These are phyloP conservation scores for Philereme transversata DNA, from an alignment of 2,888 invertebrate species.

Conservation along the genomic window DNA sequence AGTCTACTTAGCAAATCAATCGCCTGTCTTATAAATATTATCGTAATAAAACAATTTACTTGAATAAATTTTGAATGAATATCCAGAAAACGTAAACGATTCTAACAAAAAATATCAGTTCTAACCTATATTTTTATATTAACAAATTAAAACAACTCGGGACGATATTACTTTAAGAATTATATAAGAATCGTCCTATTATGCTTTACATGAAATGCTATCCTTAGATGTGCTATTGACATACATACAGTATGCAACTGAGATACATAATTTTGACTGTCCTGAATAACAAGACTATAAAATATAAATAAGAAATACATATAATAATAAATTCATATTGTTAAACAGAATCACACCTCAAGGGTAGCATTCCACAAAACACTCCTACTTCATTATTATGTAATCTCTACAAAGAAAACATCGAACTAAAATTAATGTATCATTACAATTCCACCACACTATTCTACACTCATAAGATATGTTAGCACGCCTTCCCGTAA, in stretches of 20 bases:
- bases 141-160: conserved; percentile 79
- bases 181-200: conserved; percentile 82
- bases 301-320: conserved; percentile 23
- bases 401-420: conserved; percentile 79
- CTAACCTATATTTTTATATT: conserved; percentile 69
- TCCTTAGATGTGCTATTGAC: conserved; percentile 32
- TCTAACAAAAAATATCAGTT: conserved; percentile 75
- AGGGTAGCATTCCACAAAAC: conserved; percentile 72
- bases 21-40: conserved; percentile 35
- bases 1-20: conserved; percentile 43
- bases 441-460: conserved; percentile 60
- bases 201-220: conserved; percentile 68
- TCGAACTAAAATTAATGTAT: conserved; percentile 78
- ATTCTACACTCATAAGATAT: conserved; percentile 75
- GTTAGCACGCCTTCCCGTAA: conserved; percentile 65
- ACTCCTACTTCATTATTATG: conserved; percentile 69
- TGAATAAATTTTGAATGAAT: conserved; percentile 61
- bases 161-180: conserved; percentile 84
- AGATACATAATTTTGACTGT: conserved; percentile 15
- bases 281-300: conserved; percentile 31
- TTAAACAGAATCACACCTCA: conserved; percentile 32
- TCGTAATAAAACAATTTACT: conserved; percentile 52
- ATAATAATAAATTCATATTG: conserved; percentile 10
- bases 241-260: conserved; percentile 39
- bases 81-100: conserved; percentile 66